A percentile compares a stretch with the other conserved stretches of the same genome.
phyloP scores from a whole-genome alignment of 2,113 vertebrate genomes.

The Apistogramma diplotaenia region DNA sequence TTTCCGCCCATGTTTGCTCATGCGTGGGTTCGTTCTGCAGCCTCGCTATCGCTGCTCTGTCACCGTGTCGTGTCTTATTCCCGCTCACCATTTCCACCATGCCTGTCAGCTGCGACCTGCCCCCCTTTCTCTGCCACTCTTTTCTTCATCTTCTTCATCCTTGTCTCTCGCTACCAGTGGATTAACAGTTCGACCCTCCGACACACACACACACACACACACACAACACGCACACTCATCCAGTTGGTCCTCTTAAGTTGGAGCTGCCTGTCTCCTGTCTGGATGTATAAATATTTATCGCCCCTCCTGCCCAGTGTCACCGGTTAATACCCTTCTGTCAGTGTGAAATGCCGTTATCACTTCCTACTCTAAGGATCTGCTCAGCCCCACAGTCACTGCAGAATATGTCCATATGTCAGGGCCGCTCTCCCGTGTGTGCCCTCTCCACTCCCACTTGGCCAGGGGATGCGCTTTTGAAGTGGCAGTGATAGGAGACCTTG shows the following conservation, averaged over 20 bases:
- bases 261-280: slow-evolving; percentile 51
- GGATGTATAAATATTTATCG: slow-evolving; percentile 66
- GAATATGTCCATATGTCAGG: slow-evolving; percentile 31
- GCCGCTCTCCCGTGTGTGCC: background rate
- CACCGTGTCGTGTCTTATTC: slow-evolving; percentile 41
- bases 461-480: background rate
- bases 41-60: slow-evolving; percentile 35
- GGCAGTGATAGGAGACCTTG: slow-evolving; percentile 30
- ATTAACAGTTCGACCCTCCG: slow-evolving; percentile 34
- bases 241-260: slow-evolving; percentile 23
- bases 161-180: slow-evolving; percentile 49
- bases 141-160: background rate
- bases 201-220: background rate
- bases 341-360: slow-evolving; percentile 41
- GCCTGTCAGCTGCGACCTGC: slow-evolving; percentile 42
- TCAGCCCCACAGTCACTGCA: slow-evolving; percentile 38
- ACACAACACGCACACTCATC: background rate
- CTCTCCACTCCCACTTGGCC: background rate
- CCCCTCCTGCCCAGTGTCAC: slow-evolving; percentile 53
- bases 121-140: slow-evolving; percentile 34
- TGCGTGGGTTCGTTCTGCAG: slow-evolving; percentile 37
- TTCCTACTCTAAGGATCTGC: slow-evolving; percentile 41
- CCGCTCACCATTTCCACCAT: slow-evolving; percentile 28
- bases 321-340: slow-evolving; percentile 62
- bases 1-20: slow-evolving; percentile 20